A percentile compares a stretch with the other conserved stretches of the same genome.
These are phyloP conservation scores for Parapsyche elsis DNA, from an alignment of 1,140 invertebrate species.

Conservation along the genomic window DNA sequence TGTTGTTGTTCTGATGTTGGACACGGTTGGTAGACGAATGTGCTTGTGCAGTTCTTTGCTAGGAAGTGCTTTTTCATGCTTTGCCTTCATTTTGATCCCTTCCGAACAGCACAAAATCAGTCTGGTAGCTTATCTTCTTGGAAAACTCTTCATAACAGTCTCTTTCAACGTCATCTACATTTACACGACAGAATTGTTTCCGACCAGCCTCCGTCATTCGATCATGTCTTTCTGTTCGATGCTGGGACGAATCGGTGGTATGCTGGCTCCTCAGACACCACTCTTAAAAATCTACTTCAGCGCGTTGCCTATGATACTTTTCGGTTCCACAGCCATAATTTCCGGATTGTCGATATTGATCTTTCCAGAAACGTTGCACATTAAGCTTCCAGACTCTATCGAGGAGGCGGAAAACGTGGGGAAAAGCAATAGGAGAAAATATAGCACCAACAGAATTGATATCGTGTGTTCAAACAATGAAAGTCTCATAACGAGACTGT, in stretches of 20 bases:
- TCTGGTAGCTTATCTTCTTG: slow-evolving; percentile 62
- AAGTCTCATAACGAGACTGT: background rate
- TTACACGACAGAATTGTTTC: slow-evolving; percentile 68
- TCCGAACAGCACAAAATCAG: background rate
- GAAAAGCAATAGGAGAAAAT: slow-evolving; percentile 1
- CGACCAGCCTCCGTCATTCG: slow-evolving; percentile 64
- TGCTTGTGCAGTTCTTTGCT: slow-evolving; percentile 62
- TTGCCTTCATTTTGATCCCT: slow-evolving; percentile 50
- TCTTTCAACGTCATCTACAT: slow-evolving; percentile 67
- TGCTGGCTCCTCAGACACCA: slow-evolving; percentile 67
- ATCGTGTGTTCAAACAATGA: background rate
- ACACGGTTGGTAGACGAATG: slow-evolving; percentile 64
- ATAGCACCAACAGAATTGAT: background rate
- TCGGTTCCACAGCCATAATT: slow-evolving; percentile 67
- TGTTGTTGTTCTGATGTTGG: slow-evolving; percentile 63
- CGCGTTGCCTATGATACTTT: slow-evolving; percentile 69
- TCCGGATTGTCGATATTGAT: slow-evolving; percentile 69
- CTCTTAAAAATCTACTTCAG: slow-evolving; percentile 59
- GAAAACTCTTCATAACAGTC: slow-evolving; percentile 69
- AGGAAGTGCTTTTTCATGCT: slow-evolving; percentile 66
- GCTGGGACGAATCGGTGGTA: slow-evolving; percentile 67
- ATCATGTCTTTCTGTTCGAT: slow-evolving; percentile 67
- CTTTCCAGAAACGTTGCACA: slow-evolving; percentile 73
- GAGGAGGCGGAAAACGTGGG: slow-evolving; percentile 71
- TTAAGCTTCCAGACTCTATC: slow-evolving; percentile 72